Percentiles rank a stretch among this genome's conserved stretches.
Evolutionary conservation across 2,888 invertebrate species (phyloP).

Genomic region (Steinernema carpocapsae): DNA sequence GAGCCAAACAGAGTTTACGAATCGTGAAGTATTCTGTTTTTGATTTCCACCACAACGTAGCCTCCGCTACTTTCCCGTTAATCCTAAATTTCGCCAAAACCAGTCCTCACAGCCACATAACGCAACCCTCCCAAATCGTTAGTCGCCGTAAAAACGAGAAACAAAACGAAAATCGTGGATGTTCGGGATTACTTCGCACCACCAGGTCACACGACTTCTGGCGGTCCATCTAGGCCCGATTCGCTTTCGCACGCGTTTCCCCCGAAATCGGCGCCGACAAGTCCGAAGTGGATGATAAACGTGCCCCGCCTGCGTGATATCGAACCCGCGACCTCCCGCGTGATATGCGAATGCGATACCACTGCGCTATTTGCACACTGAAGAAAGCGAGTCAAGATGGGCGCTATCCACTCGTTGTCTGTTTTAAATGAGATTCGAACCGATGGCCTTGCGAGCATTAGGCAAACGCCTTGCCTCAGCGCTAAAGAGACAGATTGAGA

Average conservation of each 20-base stretch:
- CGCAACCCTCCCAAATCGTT: too few species aligned
- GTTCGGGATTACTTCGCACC: conserved; percentile 20
- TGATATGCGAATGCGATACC: neutral
- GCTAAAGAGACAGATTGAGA: too few species aligned
- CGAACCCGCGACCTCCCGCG: conserved; percentile 1
- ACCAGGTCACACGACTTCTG: neutral
- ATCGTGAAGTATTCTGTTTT: too few species aligned
- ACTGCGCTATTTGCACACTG: conserved; percentile 10
- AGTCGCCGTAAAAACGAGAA: neutral
- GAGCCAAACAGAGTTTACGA: too few species aligned
- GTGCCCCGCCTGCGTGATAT: neutral
- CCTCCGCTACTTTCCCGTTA: too few species aligned
- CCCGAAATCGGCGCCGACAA: neutral
- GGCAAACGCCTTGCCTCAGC: too few species aligned
- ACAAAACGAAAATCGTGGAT: neutral
- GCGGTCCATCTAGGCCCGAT: conserved; percentile 20
- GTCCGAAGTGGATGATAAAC: conserved; percentile 26
- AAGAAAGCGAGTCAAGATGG: neutral
- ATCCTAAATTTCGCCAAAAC: too few species aligned
- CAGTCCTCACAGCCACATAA: too few species aligned
- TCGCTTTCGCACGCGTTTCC: conserved; percentile 24
- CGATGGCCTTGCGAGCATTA: too few species aligned
- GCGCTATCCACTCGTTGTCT: too few species aligned
- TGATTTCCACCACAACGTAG: too few species aligned
- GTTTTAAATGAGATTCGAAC: too few species aligned